Evolutionary conservation across 2,888 invertebrate genomes (phyloP).

Genomic region (Zygothrica quintamaculata): DNA sequence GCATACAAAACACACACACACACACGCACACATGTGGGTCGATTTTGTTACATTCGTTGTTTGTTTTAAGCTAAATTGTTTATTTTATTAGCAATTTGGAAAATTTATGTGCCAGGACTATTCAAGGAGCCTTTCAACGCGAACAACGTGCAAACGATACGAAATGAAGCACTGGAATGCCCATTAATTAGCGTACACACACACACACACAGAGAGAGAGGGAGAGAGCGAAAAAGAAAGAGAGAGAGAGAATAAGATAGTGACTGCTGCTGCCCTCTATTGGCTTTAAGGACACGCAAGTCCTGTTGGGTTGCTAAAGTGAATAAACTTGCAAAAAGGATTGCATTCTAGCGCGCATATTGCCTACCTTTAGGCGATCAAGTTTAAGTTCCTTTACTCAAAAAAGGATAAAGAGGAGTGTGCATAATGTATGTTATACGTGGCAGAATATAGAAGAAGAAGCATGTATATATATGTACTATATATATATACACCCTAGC

Average conservation of each 20-base stretch:
- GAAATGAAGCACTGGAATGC: conserved; percentile 75
- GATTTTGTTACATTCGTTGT: conserved; percentile 21
- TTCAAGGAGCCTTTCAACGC: conserved; percentile 21
- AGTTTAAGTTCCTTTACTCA: conserved; percentile 21
- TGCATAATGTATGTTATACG: no score
- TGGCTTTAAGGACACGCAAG: conserved; percentile 29
- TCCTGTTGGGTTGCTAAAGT: conserved; percentile 12
- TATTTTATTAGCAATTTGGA: conserved; percentile 79
- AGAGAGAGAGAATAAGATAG: neutral
- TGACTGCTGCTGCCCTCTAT: conserved; percentile 59
- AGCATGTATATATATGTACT: no score
- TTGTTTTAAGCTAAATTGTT: conserved; percentile 78
- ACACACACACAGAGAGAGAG: conserved; percentile 41
- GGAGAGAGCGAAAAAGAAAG: neutral
- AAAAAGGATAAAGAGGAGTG: no score
- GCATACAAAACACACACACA: conserved; percentile 15
- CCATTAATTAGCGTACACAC: conserved; percentile 70
- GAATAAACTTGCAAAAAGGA: conserved; percentile 39
- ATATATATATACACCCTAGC: no score
- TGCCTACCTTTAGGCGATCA: conserved; percentile 70
- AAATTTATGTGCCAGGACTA: conserved; percentile 63
- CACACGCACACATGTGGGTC: conserved; percentile 25
- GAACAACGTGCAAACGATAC: conserved; percentile 27
- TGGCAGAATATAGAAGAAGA: no score
- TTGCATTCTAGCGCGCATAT: conserved; percentile 22